These are phyloP conservation scores for Indicator maculatus DNA, from an alignment of 2,113 vertebrate genomes.

Conservation along the genomic window DNA sequence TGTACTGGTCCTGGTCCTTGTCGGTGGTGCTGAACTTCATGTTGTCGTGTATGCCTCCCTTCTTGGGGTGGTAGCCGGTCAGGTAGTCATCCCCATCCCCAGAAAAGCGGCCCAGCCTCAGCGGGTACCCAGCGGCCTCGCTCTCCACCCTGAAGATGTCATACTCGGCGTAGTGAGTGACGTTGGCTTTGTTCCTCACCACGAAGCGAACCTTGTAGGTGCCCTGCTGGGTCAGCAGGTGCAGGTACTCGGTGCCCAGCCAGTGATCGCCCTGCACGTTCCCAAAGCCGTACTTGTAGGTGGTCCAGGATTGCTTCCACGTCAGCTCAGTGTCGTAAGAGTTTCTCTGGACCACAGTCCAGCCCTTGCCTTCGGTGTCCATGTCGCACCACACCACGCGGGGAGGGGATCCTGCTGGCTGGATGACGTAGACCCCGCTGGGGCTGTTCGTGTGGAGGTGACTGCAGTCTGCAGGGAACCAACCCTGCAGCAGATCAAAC, in stretches of 20 bases:
- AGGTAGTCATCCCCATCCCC: slow-evolving; percentile 41
- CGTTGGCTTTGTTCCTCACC: slow-evolving; percentile 9
- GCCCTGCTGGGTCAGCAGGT: slow-evolving; percentile 62
- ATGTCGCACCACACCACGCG: slow-evolving; percentile 69
- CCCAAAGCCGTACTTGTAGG: slow-evolving; percentile 70
- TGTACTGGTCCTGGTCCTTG: slow-evolving; percentile 67
- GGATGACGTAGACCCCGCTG: slow-evolving; percentile 55
- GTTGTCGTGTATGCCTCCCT: slow-evolving; percentile 63
- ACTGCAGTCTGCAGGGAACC: slow-evolving; percentile 66
- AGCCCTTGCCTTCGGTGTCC: slow-evolving; percentile 67
- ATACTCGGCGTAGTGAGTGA: slow-evolving; percentile 49
- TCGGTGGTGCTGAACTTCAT: slow-evolving; percentile 64
- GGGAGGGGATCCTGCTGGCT: neutral
- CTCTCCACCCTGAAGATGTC: slow-evolving; percentile 68
- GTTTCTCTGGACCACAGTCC: slow-evolving; percentile 68
- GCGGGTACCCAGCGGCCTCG: slow-evolving; percentile 37
- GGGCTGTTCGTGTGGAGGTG: neutral
- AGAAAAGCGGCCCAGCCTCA: slow-evolving; percentile 33
- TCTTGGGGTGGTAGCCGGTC: slow-evolving; percentile 30
- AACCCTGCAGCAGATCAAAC: neutral
- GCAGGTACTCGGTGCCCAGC: slow-evolving; percentile 69
- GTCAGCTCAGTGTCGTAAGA: slow-evolving; percentile 14
- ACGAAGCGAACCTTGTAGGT: slow-evolving; percentile 73
- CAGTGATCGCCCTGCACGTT: slow-evolving; percentile 57
- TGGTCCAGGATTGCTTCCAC: slow-evolving; percentile 66